Evolutionary conservation across 2,888 invertebrate genomes (phyloP), one percentile per base, ranked within the genome.

Genomic region (Smittia aterrima): DNA sequence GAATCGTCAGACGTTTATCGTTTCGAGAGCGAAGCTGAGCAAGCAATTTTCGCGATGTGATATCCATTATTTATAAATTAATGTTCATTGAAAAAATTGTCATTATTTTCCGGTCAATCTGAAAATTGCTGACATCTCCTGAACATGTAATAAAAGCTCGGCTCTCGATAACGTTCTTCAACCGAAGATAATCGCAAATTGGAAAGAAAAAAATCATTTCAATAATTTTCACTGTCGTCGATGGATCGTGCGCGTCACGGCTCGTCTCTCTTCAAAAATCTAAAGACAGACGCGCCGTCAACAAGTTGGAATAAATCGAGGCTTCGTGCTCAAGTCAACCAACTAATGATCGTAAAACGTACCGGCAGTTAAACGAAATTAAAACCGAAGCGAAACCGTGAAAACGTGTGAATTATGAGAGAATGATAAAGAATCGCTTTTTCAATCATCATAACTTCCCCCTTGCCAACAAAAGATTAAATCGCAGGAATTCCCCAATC

Each of bases 21-120:
- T n/a, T n/a, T 47, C 47, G 9, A 47, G 13, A 6, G 9, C 13
- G 47, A 47, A 47, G 47, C 47, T 6, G n/a, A 2, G 47, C 38
- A 40, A 47, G 68, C 68, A 68, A 68, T 68, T 68, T 68, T 68
- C 68, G 41, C 68, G 68, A 41, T 47, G 22, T 68, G 68, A 68
- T 68, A 68, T 68, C 68, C 41, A 68, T 68, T 68, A 68, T 68
- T 68, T 68, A 68, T 40, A 68, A 68, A 68, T 68, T 47, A 68
- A 68, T 68, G 68, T 47, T 41, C 41, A 24, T 47, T 11, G 32
- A 67, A 68, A 67, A 68, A 68, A 68, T 66, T 68, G 68, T 16
- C 47, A 68, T 66, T 66, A 66, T 32, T 66, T 66, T 66, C 66
- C 66, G 66, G 66, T 66, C 66, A 66, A 66, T 66, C 66, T 66